phyloP scores from a whole-genome alignment of 1,140 invertebrate genomes.

The Tetragonula clypearis region DNA sequence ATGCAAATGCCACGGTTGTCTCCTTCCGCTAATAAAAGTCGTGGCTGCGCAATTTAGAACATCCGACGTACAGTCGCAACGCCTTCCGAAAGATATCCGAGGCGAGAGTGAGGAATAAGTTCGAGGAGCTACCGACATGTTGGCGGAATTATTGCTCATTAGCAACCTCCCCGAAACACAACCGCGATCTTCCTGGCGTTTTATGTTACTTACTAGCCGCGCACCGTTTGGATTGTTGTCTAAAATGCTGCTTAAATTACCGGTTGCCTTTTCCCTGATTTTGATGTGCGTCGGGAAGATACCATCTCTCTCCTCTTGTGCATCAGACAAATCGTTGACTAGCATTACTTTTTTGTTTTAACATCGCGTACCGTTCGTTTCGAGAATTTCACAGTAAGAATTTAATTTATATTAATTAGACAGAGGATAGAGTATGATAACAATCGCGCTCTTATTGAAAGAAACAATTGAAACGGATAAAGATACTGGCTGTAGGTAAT shows the following conservation, averaged over 20 bases:
- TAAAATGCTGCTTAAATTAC: constrained; percentile 25
- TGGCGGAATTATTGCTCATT: constrained; percentile 63
- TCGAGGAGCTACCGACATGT: constrained; percentile 23
- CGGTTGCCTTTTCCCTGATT: background rate
- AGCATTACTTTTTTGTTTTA: too few relatives aligned
- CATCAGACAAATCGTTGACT: background rate
- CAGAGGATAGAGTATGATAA: background rate
- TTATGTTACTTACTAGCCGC: constrained; percentile 24
- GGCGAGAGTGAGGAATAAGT: constrained; percentile 45
- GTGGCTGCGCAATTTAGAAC: constrained; percentile 70
- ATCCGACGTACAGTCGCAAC: constrained; percentile 62
- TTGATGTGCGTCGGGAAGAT: background rate
- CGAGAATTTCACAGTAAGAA: background rate
- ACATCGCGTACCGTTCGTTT: background rate
- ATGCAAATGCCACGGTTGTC: constrained; percentile 80
- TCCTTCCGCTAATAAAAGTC: constrained; percentile 78
- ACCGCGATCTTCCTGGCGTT: background rate
- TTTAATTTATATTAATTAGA: background rate
- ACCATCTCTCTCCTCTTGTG: background rate
- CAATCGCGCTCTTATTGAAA: constrained; percentile 25
- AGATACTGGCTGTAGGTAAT: constrained; percentile 12
- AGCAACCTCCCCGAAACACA: constrained; percentile 26
- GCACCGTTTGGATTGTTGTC: constrained; percentile 27
- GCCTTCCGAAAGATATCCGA: constrained; percentile 61
- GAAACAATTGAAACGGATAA: constrained; percentile 25